phyloP scores from a whole-genome alignment of 2,113 vertebrate genomes.

The Engraulis encrasicolus region DNA sequence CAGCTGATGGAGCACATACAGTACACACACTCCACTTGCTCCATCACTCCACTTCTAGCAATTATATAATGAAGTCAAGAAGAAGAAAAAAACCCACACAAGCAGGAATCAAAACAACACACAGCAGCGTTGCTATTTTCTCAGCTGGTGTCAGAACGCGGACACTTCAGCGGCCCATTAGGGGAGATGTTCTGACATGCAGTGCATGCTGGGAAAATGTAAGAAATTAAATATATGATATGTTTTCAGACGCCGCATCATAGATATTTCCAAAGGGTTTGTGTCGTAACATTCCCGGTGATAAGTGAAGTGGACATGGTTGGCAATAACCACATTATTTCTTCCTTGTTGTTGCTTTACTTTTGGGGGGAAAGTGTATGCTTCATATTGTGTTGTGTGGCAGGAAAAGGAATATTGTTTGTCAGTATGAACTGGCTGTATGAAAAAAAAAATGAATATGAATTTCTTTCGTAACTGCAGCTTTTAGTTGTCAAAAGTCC shows the following conservation, averaged over 20 bases:
- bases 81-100: too few relatives aligned
- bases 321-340: too few relatives aligned
- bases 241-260: neutral
- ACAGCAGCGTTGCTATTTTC: constrained; percentile 3
- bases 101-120: constrained; percentile 1
- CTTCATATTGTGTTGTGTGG: neutral
- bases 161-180: neutral
- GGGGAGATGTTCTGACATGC: neutral
- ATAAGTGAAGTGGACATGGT: too few relatives aligned
- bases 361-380: neutral
- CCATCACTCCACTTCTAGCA: neutral
- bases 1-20: neutral
- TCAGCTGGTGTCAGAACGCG: neutral
- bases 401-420: neutral
- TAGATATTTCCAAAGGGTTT: too few relatives aligned
- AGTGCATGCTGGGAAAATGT: neutral
- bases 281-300: too few relatives aligned
- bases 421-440: neutral
- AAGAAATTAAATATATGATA: neutral
- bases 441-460: neutral
- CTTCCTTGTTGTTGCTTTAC: too few relatives aligned
- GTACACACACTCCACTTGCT: neutral
- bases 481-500: constrained; percentile 1
- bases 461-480: neutral
- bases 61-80: constrained; percentile 1